Conservation (phyloP, 1,140 invertebrate genomes). For the Nebria ingens region DNA sequence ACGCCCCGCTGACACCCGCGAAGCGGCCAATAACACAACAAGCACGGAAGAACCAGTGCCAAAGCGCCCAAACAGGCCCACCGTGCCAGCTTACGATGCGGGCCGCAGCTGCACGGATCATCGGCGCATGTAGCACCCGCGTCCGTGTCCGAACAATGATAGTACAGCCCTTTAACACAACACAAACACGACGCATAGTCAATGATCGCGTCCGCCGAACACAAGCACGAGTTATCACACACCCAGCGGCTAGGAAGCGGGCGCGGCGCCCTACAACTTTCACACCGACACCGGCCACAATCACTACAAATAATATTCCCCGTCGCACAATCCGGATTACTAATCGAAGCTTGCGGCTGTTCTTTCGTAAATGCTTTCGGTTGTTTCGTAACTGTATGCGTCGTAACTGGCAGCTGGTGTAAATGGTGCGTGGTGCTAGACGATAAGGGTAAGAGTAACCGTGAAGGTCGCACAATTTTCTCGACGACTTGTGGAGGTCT, state of each 20-base stretch:
- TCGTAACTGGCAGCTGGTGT: slow-evolving; percentile 11
- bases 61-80: slow-evolving; percentile 78
- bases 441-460: slow-evolving; percentile 15
- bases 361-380: slow-evolving; percentile 27
- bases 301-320: slow-evolving; percentile 69
- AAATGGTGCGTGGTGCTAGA: slow-evolving; percentile 12
- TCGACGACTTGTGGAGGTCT: slow-evolving; percentile 24
- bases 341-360: neutral
- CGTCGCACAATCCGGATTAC: slow-evolving; percentile 23
- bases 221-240: slow-evolving; percentile 74
- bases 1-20: slow-evolving; percentile 64
- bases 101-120: slow-evolving; percentile 76
- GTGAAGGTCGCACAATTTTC: slow-evolving; percentile 14
- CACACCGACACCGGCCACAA: slow-evolving; percentile 79
- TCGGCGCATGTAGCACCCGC: slow-evolving; percentile 59
- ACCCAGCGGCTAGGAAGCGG: slow-evolving; percentile 79
- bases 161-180: slow-evolving; percentile 85
- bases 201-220: slow-evolving; percentile 74
- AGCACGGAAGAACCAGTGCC: slow-evolving; percentile 71
- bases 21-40: slow-evolving; percentile 87
- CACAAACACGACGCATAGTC: slow-evolving; percentile 87
- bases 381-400: slow-evolving; percentile 43
- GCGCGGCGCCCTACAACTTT: slow-evolving; percentile 71
- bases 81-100: slow-evolving; percentile 53
- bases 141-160: slow-evolving; percentile 75